Conservation (phyloP, 2,888 invertebrate genomes). For the Gisinianus flammeolus region DNA sequence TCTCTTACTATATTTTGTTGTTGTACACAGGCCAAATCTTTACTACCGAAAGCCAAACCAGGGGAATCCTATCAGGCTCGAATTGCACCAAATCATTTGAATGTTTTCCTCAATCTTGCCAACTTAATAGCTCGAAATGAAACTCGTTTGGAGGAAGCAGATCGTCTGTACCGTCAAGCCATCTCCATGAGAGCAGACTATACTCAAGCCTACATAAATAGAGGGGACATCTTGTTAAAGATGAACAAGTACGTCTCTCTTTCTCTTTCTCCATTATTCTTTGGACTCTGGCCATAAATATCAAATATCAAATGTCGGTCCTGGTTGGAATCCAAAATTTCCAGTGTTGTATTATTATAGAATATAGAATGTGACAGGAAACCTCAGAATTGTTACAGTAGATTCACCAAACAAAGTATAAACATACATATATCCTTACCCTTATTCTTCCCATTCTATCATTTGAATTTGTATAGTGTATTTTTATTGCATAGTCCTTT, state of each 20-base stretch:
- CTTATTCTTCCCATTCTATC: neutral
- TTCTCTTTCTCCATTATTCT: constrained; percentile 34
- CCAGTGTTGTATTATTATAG: too few species aligned
- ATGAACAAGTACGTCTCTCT: constrained; percentile 73
- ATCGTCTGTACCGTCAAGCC: constrained; percentile 90
- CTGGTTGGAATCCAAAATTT: constrained; percentile 30
- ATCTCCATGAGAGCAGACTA: constrained; percentile 98
- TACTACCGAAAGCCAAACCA: constrained; percentile 87
- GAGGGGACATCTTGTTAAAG: constrained; percentile 94
- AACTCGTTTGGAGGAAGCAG: constrained; percentile 90
- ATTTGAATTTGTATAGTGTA: neutral
- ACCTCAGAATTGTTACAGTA: constrained; percentile 21
- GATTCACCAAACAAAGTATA: too few species aligned
- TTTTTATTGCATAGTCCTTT: too few species aligned
- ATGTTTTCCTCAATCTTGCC: constrained; percentile 93
- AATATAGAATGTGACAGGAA: neutral
- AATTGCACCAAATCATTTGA: constrained; percentile 93
- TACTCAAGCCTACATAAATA: constrained; percentile 94
- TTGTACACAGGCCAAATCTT: constrained; percentile 71
- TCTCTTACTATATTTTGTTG: too few species aligned
- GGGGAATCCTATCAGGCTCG: constrained; percentile 95
- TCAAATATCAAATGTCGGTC: constrained; percentile 25
- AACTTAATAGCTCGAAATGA: constrained; percentile 92
- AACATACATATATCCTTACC: too few species aligned
- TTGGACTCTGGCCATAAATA: constrained; percentile 36